Base-by-base conservation (phyloP, 2,113 vertebrate genomes). In the Argyrosomus japonicus region DNA sequence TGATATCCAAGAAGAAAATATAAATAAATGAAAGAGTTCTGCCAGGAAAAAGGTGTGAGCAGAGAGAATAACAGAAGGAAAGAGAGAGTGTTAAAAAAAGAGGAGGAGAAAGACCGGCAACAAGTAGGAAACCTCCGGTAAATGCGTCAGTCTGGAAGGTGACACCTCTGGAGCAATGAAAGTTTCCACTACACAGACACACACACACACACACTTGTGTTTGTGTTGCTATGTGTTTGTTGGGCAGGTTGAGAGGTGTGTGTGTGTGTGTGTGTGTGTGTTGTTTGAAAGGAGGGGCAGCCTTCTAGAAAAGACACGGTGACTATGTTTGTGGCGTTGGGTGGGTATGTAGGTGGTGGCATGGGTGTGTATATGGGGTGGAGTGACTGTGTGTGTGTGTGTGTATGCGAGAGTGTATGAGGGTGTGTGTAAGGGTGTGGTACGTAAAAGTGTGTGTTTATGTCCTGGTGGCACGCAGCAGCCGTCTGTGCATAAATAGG, bases 101-200 rank as follows among this genome's bases (percentile, higher is more conserved):
- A 54, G 77, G 47, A 69, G 73, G 71, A 56, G 60, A 75, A 63
- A 60, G 77, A 81, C 50, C 76, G 68, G 68, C 48, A 71, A 85
- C 60, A 72, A 85, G 77, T 78, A 78, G 88, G 89, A 92, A 93
- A 93, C 89, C 90, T 92, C 91, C 88, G 54, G 88, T 91, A 93
- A 93, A 93, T 85, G 88, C 88, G 87, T 88, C 56, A 81, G 75
- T 87, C 27, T 83, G 50, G 60, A 77, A 90, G 91, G 90, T 91
- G 92, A 90, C 92, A 93, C 91, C 91, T 91, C 84, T 78, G 83
- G 68, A 87, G 90, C 85, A 87, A 86, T 87, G 75, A 85, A 87
- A 89, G 53, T 93, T 95, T 95, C 94, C 94, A 94, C 87, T 84
- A 81, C 86, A 92, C 89, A 89, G 56, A 82, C 83, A 82, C 54